Percentiles rank a stretch among this genome's conserved stretches.
These are phyloP conservation scores for Ornithoptera alexandrae DNA, from an alignment of 2,888 invertebrate species.

Conservation along the genomic window DNA sequence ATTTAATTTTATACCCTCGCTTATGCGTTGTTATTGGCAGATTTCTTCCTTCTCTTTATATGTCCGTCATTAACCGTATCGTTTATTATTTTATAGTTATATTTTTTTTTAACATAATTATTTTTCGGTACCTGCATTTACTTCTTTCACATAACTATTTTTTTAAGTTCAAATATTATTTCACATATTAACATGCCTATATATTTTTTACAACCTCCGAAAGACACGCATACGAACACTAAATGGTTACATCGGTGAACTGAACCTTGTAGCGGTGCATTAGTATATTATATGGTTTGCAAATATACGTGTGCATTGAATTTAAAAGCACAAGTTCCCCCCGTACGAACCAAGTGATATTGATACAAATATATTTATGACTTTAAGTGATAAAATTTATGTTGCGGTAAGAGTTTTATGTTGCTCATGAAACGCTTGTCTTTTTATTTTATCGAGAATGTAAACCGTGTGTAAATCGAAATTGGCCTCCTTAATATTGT, in stretches of 20 bases:
- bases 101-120: slow-evolving; percentile 44
- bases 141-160: background rate
- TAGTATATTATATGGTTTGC: background rate
- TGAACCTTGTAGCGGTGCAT: slow-evolving; percentile 27
- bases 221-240: background rate
- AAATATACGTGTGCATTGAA: slow-evolving; percentile 42
- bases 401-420: slow-evolving; percentile 73
- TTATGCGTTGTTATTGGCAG: slow-evolving; percentile 77
- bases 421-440: slow-evolving; percentile 55
- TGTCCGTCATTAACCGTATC: slow-evolving; percentile 69
- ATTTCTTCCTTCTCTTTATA: slow-evolving; percentile 70
- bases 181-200: slow-evolving; percentile 28
- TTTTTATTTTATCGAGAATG: slow-evolving; percentile 29
- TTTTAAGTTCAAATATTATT: slow-evolving; percentile 1
- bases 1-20: slow-evolving; percentile 78
- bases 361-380: slow-evolving; percentile 70
- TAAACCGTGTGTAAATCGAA: slow-evolving; percentile 32
- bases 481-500: slow-evolving; percentile 29
- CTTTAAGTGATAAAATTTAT: slow-evolving; percentile 72
- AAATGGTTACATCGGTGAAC: background rate
- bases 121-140: background rate
- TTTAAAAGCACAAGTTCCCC: slow-evolving; percentile 44
- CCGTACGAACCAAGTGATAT: slow-evolving; percentile 54
- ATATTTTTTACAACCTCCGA: background rate
- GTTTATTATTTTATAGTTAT: slow-evolving; percentile 61